Conservation (phyloP, 2,797 vertebrate genomes). For the Typhlichthys eigenmanni region DNA sequence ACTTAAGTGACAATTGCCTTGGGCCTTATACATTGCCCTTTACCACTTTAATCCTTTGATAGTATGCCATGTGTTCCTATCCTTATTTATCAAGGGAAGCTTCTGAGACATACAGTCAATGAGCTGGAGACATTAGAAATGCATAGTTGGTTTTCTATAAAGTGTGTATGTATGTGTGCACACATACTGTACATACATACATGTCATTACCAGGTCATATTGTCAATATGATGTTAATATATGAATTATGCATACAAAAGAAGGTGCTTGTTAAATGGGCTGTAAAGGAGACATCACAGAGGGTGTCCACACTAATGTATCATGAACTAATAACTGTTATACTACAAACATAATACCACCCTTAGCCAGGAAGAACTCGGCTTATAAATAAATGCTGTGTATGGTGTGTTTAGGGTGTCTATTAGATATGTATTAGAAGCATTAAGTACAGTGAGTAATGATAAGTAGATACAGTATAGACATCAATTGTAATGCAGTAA, state of each 20-base stretch:
- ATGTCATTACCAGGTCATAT: not conserved
- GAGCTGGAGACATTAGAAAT: too few species aligned
- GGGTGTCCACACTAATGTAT: constrained; percentile 21
- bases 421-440: too few species aligned
- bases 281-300: constrained; percentile 27
- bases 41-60: constrained; percentile 80
- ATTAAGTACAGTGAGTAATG: too few species aligned
- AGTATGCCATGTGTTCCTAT: constrained; percentile 20
- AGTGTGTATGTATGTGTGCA: too few species aligned
- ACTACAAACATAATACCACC: constrained; percentile 5
- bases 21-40: constrained; percentile 76
- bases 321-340: constrained; percentile 23
- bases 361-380: constrained; percentile 19
- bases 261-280: constrained; percentile 28
- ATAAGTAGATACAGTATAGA: too few species aligned
- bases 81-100: constrained; percentile 29
- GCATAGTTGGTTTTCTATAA: too few species aligned
- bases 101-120: too few species aligned
- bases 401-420: not conserved
- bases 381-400: constrained; percentile 5
- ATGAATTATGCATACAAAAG: not conserved
- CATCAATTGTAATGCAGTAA: too few species aligned
- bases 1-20: constrained; percentile 81
- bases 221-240: too few species aligned
- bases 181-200: not conserved